Conservation (phyloP, 2,113 vertebrate genomes). For the Columbina picui region DNA sequence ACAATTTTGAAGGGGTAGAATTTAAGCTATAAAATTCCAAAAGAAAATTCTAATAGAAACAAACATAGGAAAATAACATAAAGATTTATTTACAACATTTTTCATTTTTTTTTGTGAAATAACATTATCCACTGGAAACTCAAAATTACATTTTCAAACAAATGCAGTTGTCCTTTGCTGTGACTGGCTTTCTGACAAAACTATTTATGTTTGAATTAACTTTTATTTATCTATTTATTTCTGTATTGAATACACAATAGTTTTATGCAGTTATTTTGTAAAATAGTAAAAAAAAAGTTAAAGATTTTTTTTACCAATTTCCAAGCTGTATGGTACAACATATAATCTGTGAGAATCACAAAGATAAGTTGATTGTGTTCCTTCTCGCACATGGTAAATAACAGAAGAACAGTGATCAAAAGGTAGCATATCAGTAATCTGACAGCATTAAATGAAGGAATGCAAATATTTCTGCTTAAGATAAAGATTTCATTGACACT, state of each 20-base stretch:
- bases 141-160: not conserved
- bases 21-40: not conserved
- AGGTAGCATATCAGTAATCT: not conserved
- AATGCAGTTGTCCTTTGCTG: not conserved
- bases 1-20: not conserved
- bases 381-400: not conserved
- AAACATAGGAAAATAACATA: not conserved
- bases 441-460: constrained; percentile 3
- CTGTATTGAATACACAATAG: not conserved
- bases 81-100: not conserved
- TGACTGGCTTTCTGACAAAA: not conserved
- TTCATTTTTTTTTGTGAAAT: not conserved
- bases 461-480: not conserved
- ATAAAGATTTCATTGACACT: not conserved
- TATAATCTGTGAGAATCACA: not conserved
- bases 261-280: not conserved
- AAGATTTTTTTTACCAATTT: not conserved
- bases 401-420: not conserved
- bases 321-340: not conserved
- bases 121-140: not conserved
- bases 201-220: not conserved
- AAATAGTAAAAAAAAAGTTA: not conserved
- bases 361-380: not conserved
- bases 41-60: not conserved
- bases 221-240: not conserved